Base-by-base conservation (phyloP, 2,113 vertebrate species). In the Pardalotus punctatus region DNA sequence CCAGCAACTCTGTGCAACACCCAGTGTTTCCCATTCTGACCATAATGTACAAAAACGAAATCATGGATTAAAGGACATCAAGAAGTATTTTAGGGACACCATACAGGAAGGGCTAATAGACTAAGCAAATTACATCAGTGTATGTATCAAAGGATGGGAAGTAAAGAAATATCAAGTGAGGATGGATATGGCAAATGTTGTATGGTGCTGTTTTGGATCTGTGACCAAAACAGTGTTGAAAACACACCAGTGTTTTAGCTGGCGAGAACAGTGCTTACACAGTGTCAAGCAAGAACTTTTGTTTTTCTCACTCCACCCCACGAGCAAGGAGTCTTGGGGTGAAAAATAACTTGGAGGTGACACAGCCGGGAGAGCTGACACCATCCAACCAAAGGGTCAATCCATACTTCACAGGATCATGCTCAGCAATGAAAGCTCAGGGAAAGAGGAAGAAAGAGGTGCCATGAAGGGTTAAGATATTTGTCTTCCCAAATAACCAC, bases 241-340 rank as follows among this genome's bases (percentile, higher is more conserved):
- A 56, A 40, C 7, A 64, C 14, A 33, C 6, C 7, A 2, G 4
- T 42, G 4, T 29, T 69, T 67, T 18, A 77, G 24, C 8, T 92
- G 47, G 38, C 76, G 20, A 43, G 12, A 43, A 7, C 3, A 81
- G 42, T 78, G 14, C 7, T 58, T 60, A 20, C 20, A 45, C 2
- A 62, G 4, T 35, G 6, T 36, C 31, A 84, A 33, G 12, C 11
- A 77, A 60, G 21, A 28, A 5, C 6, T 69, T 69, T 60, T 28
- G 13, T 20, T 90, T 81, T 72, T 60, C 60, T 78, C 18, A 5
- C 3, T 40, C 29, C 9, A 7, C 1, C 12, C 3, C 2, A 14
- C 8, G 13, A 43, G 11, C 0, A 1, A 65, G 10, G 8, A 81
- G 5, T 11, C 27, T 51, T 7, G 9, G 2, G 1, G 0, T 23